Evolutionary conservation across 2,113 vertebrate species (phyloP).

Genomic region (Oreochromis tanganicae): DNA sequence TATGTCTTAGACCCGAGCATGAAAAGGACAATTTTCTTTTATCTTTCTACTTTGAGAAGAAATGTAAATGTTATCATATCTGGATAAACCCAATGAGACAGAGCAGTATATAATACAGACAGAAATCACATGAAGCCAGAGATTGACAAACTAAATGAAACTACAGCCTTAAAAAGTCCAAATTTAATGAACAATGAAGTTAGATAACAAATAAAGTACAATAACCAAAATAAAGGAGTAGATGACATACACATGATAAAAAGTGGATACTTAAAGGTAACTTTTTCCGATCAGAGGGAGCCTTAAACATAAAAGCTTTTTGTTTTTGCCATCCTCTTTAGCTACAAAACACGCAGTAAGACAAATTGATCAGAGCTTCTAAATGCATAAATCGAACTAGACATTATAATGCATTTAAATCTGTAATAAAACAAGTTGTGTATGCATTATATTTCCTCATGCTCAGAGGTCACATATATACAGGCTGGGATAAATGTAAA

Average conservation of each 20-base stretch:
- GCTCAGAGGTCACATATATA: not conserved
- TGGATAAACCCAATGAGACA: not conserved
- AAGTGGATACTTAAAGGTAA: not conserved
- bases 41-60: not conserved
- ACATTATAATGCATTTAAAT: not conserved
- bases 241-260: not conserved
- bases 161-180: not conserved
- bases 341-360: not conserved
- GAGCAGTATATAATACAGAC: not conserved
- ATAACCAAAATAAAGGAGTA: not conserved
- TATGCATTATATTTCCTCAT: not conserved
- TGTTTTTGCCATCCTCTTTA: not conserved
- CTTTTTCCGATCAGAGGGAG: not conserved
- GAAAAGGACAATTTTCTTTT: not conserved
- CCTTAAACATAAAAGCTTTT: not conserved
- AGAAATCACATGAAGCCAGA: not conserved
- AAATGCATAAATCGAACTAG: not conserved
- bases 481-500: not conserved
- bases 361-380: not conserved
- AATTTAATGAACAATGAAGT: not conserved
- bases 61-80: not conserved
- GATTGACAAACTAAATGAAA: not conserved
- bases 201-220: not conserved
- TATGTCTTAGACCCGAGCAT: not conserved
- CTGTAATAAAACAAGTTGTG: not conserved